Evolutionary conservation across 2,888 invertebrate species (phyloP).

Genomic region (Papilio protenor): DNA sequence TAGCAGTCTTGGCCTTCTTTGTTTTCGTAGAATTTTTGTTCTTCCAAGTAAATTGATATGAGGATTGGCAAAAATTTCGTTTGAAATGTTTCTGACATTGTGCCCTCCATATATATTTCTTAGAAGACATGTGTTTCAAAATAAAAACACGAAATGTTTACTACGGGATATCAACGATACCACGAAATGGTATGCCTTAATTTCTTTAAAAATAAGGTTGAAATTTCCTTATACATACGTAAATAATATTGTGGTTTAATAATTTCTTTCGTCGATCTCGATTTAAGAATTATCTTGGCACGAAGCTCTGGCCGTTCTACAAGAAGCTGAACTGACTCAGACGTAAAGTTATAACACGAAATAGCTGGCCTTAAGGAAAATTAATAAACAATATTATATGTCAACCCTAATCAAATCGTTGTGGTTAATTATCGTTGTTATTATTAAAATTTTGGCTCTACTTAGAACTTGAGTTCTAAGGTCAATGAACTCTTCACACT

Average conservation of each 20-base stretch:
- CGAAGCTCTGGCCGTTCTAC: slow-evolving; percentile 45
- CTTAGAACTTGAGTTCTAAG: not conserved
- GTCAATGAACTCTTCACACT: not conserved
- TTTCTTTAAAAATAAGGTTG: slow-evolving; percentile 42
- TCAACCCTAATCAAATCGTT: not conserved
- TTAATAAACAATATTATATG: slow-evolving; percentile 5
- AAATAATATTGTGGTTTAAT: slow-evolving; percentile 35
- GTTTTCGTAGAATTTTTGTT: slow-evolving; percentile 47
- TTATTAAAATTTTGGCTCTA: not conserved
- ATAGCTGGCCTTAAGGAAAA: slow-evolving; percentile 1
- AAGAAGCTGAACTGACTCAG: slow-evolving; percentile 45
- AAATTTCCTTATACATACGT: slow-evolving; percentile 29
- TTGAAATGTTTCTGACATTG: slow-evolving; percentile 42
- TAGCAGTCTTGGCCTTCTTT: slow-evolving; percentile 24
- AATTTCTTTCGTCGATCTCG: slow-evolving; percentile 47
- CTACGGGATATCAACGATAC: not conserved
- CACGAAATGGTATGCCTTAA: not conserved
- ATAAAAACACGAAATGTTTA: slow-evolving; percentile 38
- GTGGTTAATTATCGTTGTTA: not conserved
- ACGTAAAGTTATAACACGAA: slow-evolving; percentile 6
- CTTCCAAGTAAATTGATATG: slow-evolving; percentile 48
- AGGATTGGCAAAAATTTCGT: slow-evolving; percentile 47
- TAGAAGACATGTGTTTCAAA: slow-evolving; percentile 46
- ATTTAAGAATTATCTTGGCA: slow-evolving; percentile 56
- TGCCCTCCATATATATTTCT: slow-evolving; percentile 45